Conservation (phyloP, 1,140 invertebrate genomes). For the Drosophila obscura region DNA sequence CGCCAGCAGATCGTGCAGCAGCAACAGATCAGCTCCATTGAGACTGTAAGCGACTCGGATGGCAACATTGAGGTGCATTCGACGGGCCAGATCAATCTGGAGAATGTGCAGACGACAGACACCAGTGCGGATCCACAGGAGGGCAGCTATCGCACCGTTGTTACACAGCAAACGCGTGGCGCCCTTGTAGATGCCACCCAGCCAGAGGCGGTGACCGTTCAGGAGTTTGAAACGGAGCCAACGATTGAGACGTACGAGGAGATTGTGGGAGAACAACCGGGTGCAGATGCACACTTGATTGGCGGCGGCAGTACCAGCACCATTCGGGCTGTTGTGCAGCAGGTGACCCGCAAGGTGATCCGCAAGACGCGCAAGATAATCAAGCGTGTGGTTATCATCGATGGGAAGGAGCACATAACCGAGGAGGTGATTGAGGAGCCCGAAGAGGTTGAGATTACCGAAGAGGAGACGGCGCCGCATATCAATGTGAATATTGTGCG, state of each 20-base stretch:
- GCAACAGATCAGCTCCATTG: conserved; percentile 85
- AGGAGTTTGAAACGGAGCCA: conserved; percentile 85
- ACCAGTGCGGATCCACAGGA: conserved; percentile 60
- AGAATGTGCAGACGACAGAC: conserved; percentile 69
- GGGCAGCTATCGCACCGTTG: conserved; percentile 58
- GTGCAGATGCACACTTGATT: conserved; percentile 58
- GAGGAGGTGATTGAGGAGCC: conserved; percentile 93
- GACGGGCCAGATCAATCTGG: conserved; percentile 73
- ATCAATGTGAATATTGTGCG: conserved; percentile 89
- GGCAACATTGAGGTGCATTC: conserved; percentile 84
- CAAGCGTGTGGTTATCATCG: conserved; percentile 89
- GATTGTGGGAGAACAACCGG: conserved; percentile 46
- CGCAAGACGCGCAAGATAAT: conserved; percentile 90
- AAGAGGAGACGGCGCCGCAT: conserved; percentile 89
- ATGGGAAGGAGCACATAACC: conserved; percentile 92
- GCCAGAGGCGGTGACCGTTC: conserved; percentile 85
- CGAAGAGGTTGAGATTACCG: conserved; percentile 90
- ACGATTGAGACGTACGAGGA: conserved; percentile 65
- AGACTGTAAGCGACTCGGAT: conserved; percentile 86
- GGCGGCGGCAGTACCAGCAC: conserved; percentile 38
- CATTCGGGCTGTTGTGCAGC: conserved; percentile 90
- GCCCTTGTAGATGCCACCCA: conserved; percentile 84
- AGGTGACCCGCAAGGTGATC: conserved; percentile 90
- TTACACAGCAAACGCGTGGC: conserved; percentile 67
- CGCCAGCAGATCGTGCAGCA: conserved; percentile 84